Base-by-base conservation (phyloP, 1,140 invertebrate genomes). In the Anastatus disparis region DNA sequence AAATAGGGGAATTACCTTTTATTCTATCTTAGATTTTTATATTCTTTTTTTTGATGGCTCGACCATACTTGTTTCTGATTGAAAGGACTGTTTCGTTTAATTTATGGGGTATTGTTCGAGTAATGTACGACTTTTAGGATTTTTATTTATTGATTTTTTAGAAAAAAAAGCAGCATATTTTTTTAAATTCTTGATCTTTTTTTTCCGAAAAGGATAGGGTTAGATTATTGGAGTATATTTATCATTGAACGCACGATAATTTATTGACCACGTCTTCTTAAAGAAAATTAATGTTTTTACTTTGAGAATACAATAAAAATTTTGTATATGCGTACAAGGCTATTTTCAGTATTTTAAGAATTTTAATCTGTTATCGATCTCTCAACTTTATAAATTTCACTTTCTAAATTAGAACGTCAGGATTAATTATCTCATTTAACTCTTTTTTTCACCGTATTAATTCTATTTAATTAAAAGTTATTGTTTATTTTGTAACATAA, bases 61-160 rank as follows among this genome's bases (percentile, higher is more conserved):
- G 31, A 40, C 27, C 4, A 35, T 35, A 35, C 10, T 35, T 35
- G 31, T 53, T 27, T n/a, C 67, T 70, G 59, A 70, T 70, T 70
- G 68, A 70, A 70, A 64, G 50, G 29, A 56, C 52, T 38, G 20
- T 56, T 58, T 35, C 10, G 9, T 46, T 2, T 15, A 35, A 70
- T 70, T 70, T 70, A 70, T 52, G 53, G 44, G 15, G 59, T 26
- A 69, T 69, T 69, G 66, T 69, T 61, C 46, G 6, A 17, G 27
- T 44, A 59, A 62, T 46, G 26, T 58, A 58, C 24, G 17, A 26
- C 15, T 17, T 53, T 22, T 62, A 44, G 24, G 1, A 17, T 22
- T 46, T 55, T 55, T 70, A 70, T 70, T 70, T 62, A 63, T 56
- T 13, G 29, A 42, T 69, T 35, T n/a, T n/a, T n/a, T n/a, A n/a